Evolutionary conservation across 2,888 invertebrate species (phyloP).

Genomic region (Dolichomitus sp.): DNA sequence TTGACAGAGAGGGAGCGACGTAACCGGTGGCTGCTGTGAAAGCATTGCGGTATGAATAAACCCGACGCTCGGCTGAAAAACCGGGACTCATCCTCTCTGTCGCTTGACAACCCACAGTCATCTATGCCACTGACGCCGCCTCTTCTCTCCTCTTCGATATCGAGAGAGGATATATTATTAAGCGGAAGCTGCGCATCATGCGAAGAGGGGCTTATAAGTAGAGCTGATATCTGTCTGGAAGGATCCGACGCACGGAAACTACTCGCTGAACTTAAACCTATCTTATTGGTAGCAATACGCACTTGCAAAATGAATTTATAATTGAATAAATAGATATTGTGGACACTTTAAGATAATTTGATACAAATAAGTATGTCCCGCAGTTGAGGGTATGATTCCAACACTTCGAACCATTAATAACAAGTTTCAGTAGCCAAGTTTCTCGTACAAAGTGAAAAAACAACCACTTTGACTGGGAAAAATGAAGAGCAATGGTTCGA

Average conservation of each 20-base stretch:
- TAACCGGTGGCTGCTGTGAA: slow-evolving; percentile 25
- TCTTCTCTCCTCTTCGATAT: slow-evolving; percentile 29
- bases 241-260: neutral
- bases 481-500: slow-evolving; percentile 2
- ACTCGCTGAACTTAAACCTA: neutral
- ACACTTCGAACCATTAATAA: neutral
- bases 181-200: slow-evolving; percentile 57
- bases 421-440: neutral
- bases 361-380: neutral
- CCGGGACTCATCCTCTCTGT: slow-evolving; percentile 42
- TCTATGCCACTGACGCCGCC: slow-evolving; percentile 48
- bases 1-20: neutral
- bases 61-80: slow-evolving; percentile 61
- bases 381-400: neutral
- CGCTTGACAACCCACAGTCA: slow-evolving; percentile 66
- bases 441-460: neutral
- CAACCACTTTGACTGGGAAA: neutral
- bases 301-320: neutral
- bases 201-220: neutral
- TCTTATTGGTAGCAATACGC: neutral
- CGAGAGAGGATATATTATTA: slow-evolving; percentile 53
- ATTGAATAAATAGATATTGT: neutral
- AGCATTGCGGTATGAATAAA: slow-evolving; percentile 51
- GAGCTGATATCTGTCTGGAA: neutral
- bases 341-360: neutral